Percentiles rank a stretch among this genome's conserved stretches.
phyloP scores from a whole-genome alignment of 2,888 invertebrate species.

The Lamellibrachia satsuma region DNA sequence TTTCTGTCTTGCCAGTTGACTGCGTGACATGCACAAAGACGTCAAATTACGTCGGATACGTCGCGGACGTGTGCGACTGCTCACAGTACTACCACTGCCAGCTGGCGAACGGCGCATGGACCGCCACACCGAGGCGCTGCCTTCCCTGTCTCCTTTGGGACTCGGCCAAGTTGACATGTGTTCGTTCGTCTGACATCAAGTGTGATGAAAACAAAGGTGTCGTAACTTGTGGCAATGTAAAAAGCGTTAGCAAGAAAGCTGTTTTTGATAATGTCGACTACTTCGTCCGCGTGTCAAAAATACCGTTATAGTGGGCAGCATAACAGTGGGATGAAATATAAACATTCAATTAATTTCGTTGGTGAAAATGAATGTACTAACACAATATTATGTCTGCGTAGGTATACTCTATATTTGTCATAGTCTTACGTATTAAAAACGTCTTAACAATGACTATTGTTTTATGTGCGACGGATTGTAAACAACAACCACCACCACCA shows the following conservation, averaged over 20 bases:
- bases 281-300: neutral
- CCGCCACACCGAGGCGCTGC: neutral
- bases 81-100: neutral
- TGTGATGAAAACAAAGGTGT: neutral
- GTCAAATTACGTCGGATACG: neutral
- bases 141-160: neutral
- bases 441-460: neutral
- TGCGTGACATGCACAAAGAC: neutral
- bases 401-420: neutral
- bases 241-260: neutral
- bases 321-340: neutral
- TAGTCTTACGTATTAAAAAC: too few relatives aligned
- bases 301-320: neutral
- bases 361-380: neutral
- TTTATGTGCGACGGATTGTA: neutral
- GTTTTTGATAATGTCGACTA: neutral
- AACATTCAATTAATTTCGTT: neutral
- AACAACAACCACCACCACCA: too few relatives aligned
- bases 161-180: neutral
- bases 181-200: neutral
- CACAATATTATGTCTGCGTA: neutral
- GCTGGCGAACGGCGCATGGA: neutral
- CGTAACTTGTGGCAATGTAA: neutral
- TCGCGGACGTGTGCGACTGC: neutral
- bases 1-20: neutral